Evolutionary conservation across 2,888 invertebrate genomes (phyloP).

Genomic region (Geotrupes spiniger): DNA sequence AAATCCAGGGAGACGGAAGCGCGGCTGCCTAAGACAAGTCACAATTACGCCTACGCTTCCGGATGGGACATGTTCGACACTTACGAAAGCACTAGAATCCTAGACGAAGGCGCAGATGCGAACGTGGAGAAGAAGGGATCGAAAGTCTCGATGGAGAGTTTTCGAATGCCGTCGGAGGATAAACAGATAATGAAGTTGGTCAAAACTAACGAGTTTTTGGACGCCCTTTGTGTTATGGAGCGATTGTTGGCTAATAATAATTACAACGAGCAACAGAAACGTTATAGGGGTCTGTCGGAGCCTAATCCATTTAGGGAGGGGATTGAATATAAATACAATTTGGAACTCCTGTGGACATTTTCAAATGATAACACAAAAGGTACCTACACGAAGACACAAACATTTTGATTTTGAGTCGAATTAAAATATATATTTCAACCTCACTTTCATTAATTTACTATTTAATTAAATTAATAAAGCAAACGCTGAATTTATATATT

Average conservation of each 20-base stretch:
- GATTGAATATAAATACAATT: constrained; percentile 64
- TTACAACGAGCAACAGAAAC: constrained; percentile 65
- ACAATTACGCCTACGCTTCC: constrained; percentile 65
- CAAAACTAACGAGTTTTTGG: constrained; percentile 52
- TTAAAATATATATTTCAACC: too few relatives aligned
- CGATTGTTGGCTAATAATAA: constrained; percentile 70
- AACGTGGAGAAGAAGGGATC: constrained; percentile 28
- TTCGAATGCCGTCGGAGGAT: constrained; percentile 38
- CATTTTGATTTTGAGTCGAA: too few relatives aligned
- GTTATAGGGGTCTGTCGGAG: constrained; percentile 63
- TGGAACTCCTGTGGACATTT: constrained; percentile 68
- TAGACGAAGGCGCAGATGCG: constrained; percentile 40
- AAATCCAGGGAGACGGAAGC: constrained; percentile 66
- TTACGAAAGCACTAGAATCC: constrained; percentile 42
- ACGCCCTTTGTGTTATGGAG: constrained; percentile 65
- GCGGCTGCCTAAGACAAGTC: constrained; percentile 54
- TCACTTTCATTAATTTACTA: too few relatives aligned
- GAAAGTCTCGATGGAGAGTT: constrained; percentile 34
- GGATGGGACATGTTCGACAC: constrained; percentile 78
- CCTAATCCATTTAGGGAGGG: constrained; percentile 63
- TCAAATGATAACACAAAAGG: constrained; percentile 52
- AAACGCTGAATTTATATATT: too few relatives aligned
- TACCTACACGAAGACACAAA: too few relatives aligned
- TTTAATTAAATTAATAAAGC: too few relatives aligned
- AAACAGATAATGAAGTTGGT: constrained; percentile 44